phyloP scores from a whole-genome alignment of 2,797 vertebrate species.

The Schizopygopsis pylzovi region DNA sequence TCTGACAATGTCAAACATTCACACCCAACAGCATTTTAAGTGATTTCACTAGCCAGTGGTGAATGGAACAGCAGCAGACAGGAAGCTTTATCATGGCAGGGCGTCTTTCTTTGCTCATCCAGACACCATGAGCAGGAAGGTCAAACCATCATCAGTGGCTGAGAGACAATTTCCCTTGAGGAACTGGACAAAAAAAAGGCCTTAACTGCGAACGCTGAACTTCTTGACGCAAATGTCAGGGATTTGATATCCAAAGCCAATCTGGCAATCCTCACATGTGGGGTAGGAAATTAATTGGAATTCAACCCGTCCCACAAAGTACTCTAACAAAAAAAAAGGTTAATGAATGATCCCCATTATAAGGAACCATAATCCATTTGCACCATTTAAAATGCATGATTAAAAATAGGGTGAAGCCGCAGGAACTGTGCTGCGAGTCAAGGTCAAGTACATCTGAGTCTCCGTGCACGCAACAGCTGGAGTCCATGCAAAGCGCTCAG shows the following conservation, averaged over 20 bases:
- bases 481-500: constrained; percentile 87
- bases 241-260: constrained; percentile 69
- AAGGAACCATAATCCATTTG: constrained; percentile 78
- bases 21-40: constrained; percentile 79
- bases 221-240: constrained; percentile 67
- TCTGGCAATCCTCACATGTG: constrained; percentile 54
- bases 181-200: constrained; percentile 55
- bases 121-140: constrained; percentile 71
- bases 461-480: constrained; percentile 90
- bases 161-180: constrained; percentile 59
- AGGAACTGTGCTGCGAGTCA: constrained; percentile 84
- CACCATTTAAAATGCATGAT: constrained; percentile 81
- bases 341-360: constrained; percentile 76
- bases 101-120: constrained; percentile 64
- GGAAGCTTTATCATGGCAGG: constrained; percentile 71
- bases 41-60: constrained; percentile 76
- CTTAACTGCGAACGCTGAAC: constrained; percentile 53
- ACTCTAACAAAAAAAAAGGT: constrained; percentile 61
- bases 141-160: constrained; percentile 67
- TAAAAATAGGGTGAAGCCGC: constrained; percentile 76
- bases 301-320: constrained; percentile 6
- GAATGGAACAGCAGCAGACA: constrained; percentile 57
- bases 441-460: constrained; percentile 89
- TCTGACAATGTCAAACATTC: constrained; percentile 85
- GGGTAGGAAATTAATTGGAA: constrained; percentile 66